Conservation (phyloP, 2,888 invertebrate genomes). For the Meta bourneti region DNA sequence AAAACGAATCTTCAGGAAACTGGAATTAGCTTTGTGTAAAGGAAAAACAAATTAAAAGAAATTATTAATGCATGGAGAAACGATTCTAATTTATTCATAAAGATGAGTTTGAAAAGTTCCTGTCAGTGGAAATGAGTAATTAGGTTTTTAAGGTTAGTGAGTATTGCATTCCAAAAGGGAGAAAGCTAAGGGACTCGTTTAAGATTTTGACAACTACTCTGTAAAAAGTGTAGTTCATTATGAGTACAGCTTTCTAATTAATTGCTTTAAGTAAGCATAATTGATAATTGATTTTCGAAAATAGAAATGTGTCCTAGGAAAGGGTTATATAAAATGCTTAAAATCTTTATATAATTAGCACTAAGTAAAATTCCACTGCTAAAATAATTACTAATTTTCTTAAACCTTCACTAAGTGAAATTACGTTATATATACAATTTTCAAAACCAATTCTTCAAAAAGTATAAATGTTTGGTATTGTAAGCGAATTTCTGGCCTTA, state of each 20-base stretch:
- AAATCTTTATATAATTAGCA: no score
- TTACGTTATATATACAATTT: no score
- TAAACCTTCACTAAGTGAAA: no score
- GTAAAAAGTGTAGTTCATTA: neutral
- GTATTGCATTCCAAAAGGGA: neutral
- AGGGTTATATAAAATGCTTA: no score
- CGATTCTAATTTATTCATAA: neutral
- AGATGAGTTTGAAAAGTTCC: slow-evolving; percentile 1
- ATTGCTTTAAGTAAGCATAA: neutral
- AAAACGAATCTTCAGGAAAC: neutral
- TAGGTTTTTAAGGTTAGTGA: neutral
- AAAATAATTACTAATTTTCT: no score
- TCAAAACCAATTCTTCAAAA: no score
- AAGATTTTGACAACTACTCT: neutral
- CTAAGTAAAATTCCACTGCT: no score
- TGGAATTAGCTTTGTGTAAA: neutral
- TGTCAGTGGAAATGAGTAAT: neutral
- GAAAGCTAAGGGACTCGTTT: neutral
- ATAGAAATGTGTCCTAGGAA: neutral
- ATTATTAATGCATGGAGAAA: neutral
- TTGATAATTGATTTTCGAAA: neutral
- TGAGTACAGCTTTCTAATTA: neutral
- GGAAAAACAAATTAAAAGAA: neutral
- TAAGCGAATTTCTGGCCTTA: no score
- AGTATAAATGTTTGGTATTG: no score